phyloP scores from a whole-genome alignment of 2,113 vertebrate species.

The Petrocephalus zakoni region DNA sequence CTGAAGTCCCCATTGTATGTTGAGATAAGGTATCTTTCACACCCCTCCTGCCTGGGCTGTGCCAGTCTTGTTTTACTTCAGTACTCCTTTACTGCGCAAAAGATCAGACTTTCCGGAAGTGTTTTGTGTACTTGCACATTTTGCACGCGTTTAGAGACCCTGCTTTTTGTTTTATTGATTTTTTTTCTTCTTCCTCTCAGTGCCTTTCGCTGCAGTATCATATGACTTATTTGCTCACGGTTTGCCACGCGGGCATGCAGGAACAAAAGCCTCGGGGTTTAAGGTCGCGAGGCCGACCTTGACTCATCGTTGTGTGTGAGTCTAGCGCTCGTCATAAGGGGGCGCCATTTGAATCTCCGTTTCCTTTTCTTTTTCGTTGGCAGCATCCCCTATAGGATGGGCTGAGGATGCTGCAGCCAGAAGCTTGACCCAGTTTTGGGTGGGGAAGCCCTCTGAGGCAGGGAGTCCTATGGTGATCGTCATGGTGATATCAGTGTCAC shows the following conservation, averaged over 20 bases:
- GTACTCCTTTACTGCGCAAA: background rate
- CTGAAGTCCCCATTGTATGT: background rate
- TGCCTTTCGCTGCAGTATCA: background rate
- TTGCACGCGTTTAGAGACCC: background rate
- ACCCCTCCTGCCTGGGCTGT: background rate
- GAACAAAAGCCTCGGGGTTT: background rate
- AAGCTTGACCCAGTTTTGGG: slow-evolving; percentile 3
- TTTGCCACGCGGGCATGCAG: background rate
- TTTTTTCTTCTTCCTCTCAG: background rate
- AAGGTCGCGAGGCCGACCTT: background rate
- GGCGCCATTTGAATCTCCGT: background rate
- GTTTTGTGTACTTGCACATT: background rate
- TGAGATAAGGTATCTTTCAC: background rate
- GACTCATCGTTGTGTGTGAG: background rate
- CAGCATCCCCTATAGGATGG: background rate
- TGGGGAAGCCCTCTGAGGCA: background rate
- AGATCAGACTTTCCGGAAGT: background rate
- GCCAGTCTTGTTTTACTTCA: background rate
- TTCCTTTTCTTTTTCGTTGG: background rate
- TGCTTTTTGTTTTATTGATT: background rate
- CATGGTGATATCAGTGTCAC: background rate
- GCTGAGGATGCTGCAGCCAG: background rate
- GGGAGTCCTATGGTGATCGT: background rate
- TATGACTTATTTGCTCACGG: background rate
- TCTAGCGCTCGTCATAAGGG: background rate